These are phyloP conservation scores for Aphodius sticticus DNA, from an alignment of 2,888 invertebrate species.

Conservation along the genomic window DNA sequence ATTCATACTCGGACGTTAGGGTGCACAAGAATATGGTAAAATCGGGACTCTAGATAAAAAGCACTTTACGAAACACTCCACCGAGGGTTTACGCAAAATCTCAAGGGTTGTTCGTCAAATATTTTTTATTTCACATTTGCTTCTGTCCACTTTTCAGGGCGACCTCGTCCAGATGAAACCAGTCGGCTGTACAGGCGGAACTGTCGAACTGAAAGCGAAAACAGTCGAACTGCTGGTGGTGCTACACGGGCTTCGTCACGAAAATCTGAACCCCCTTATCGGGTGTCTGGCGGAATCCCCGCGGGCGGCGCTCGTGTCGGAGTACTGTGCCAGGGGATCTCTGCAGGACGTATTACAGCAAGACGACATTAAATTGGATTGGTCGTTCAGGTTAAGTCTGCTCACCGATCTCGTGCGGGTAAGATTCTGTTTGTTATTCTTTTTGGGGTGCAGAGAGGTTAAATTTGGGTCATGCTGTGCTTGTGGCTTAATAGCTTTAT, in stretches of 20 bases:
- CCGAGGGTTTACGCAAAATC: too few relatives aligned
- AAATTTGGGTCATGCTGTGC: slow-evolving; percentile 13
- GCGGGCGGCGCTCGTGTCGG: slow-evolving; percentile 84
- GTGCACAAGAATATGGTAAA: too few relatives aligned
- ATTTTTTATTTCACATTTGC: background rate
- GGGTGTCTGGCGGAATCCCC: slow-evolving; percentile 83
- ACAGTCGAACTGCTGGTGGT: slow-evolving; percentile 80
- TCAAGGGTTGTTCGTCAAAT: background rate
- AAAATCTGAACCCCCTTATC: slow-evolving; percentile 89
- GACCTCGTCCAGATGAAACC: slow-evolving; percentile 90
- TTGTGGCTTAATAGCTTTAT: slow-evolving; percentile 21
- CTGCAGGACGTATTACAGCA: slow-evolving; percentile 87
- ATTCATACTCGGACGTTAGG: too few relatives aligned
- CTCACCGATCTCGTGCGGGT: slow-evolving; percentile 91
- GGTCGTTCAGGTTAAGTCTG: slow-evolving; percentile 93
- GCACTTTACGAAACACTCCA: too few relatives aligned
- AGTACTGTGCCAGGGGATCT: slow-evolving; percentile 88
- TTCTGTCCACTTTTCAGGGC: slow-evolving; percentile 67
- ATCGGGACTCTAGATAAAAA: too few relatives aligned
- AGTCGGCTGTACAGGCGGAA: slow-evolving; percentile 63
- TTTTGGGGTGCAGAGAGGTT: slow-evolving; percentile 4
- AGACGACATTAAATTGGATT: slow-evolving; percentile 92
- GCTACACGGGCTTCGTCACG: slow-evolving; percentile 87
- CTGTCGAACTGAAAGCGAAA: slow-evolving; percentile 80
- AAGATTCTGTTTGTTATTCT: slow-evolving; percentile 49